Base-by-base conservation (phyloP, 1,140 invertebrate genomes). In the Ceratoteleas bidentatus region DNA sequence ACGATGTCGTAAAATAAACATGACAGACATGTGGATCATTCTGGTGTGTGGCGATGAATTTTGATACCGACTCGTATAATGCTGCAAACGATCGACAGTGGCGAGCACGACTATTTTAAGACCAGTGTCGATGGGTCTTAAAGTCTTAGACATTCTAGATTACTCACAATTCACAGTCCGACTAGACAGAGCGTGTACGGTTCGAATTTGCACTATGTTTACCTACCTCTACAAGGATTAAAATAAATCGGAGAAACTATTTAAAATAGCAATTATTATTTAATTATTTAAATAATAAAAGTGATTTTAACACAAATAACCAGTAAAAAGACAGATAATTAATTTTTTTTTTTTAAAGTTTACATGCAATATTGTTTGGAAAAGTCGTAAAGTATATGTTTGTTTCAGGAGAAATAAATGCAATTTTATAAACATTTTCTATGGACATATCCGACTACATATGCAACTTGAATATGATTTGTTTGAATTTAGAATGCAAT, bases 91-190 rank as follows among this genome's bases (percentile, higher is more conserved):
- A 62, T 58, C 11, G 16, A 16, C 32, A 56, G 49, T 36, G 36
- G 45, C 47, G 61, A 11, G 58, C 49, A 47, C 8, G 16, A 47
- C 50, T 62, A 64, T 57, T 64, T 64, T 74, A 74, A 74, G 38
- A 74, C 13, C 2, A 36, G 16, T 47, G 58, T 62, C 45, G 32
- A 47, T 62, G 57, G 61, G 57, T 72, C 61, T 24, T 24, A 24
- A 53, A 16, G 16, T 72, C 57, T 54, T 10, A n/a, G n/a, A 34
- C 15, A 47, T 33, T 34, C 15, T 43, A n/a, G 8, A 53, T 43
- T 65, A 53, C 15, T 54, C 36, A 65, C 47, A 49, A 50, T 11
- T 9, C 36, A 11, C 36, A 40, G 7, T 40, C 36, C 24, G 24
- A 4, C 24, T 24, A 24, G 24, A 24, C 24, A 24, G 24, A 24